Conservation (phyloP, 2,888 invertebrate genomes). For the Dryococelus australis region DNA sequence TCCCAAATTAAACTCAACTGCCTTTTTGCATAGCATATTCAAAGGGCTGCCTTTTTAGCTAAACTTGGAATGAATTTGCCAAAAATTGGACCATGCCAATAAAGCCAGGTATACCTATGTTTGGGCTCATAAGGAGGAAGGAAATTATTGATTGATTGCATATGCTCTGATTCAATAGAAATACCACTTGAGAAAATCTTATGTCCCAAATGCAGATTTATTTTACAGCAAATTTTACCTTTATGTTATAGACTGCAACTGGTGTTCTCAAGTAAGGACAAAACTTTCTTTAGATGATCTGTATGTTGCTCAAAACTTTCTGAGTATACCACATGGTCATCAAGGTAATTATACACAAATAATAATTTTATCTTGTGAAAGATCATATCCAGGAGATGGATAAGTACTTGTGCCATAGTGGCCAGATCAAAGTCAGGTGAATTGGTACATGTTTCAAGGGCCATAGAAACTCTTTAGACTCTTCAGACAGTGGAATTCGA, state of each 20-base stretch:
- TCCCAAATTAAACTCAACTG: neutral
- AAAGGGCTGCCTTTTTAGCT: neutral
- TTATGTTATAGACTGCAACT: neutral
- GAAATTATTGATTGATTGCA: neutral
- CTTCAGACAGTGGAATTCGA: neutral
- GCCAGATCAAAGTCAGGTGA: neutral
- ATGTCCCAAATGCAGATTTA: neutral
- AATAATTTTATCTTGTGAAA: no score
- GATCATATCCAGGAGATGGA: neutral
- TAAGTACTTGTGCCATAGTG: neutral
- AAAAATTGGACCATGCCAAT: neutral
- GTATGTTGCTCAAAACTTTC: constrained; percentile 18
- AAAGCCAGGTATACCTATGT: neutral
- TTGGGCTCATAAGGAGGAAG: neutral
- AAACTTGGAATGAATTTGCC: neutral
- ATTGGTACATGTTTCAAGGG: no score
- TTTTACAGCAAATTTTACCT: neutral
- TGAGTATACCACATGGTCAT: neutral
- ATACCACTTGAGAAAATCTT: neutral
- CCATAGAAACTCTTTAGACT: no score
- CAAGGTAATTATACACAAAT: constrained; percentile 1
- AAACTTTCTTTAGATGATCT: neutral
- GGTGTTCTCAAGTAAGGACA: neutral
- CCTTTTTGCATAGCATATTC: neutral
- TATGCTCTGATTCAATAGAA: neutral